These are phyloP conservation scores for Magallana nippona DNA, from an alignment of 2,888 invertebrate genomes.

Conservation along the genomic window DNA sequence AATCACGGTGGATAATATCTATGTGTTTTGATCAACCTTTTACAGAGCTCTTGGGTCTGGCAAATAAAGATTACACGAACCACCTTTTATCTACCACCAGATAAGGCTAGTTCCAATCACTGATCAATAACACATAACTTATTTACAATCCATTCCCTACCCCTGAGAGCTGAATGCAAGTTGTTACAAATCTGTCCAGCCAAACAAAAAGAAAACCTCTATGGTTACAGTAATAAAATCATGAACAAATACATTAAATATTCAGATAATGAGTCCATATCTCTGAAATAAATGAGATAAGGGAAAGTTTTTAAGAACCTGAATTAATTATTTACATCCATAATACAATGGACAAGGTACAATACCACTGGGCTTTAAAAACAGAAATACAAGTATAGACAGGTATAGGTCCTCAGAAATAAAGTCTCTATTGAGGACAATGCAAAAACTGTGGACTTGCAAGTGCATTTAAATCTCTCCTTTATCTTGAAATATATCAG, in stretches of 20 bases:
- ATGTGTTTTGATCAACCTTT: neutral
- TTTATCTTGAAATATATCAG: no score
- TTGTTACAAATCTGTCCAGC: no score
- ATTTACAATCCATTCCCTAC: neutral
- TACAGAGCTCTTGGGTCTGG: no score
- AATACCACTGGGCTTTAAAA: neutral
- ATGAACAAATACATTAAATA: neutral
- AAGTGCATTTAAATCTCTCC: slow-evolving; percentile 16
- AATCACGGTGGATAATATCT: no score
- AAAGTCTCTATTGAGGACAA: neutral
- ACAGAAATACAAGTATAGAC: neutral
- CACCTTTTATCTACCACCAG: no score
- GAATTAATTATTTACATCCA: no score
- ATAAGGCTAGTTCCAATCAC: no score
- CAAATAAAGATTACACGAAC: no score
- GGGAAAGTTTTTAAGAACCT: no score
- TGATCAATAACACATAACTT: slow-evolving; percentile 39
- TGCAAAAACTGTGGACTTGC: neutral
- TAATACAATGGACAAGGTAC: neutral
- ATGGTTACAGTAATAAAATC: neutral
- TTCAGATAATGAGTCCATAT: neutral
- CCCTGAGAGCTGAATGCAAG: slow-evolving; percentile 1
- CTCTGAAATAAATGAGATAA: no score
- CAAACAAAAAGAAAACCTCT: neutral
- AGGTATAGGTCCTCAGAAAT: neutral